A percentile compares a stretch with the other conserved stretches of the same genome.
These are phyloP conservation scores for Esox masquinongy DNA, from an alignment of 2,797 vertebrate genomes.

Conservation along the genomic window DNA sequence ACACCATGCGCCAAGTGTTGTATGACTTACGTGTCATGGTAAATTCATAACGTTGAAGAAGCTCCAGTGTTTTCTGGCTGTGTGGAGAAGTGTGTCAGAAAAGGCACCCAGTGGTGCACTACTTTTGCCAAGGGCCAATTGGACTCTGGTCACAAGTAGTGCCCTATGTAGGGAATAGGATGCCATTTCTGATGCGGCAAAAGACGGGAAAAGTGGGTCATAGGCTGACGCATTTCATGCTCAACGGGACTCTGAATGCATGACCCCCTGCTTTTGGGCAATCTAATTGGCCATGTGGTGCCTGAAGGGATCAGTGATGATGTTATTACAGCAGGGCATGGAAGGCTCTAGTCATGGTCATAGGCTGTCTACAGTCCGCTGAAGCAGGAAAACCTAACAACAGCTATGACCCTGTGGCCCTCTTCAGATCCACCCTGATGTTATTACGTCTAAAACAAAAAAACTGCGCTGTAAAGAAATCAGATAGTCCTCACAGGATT, in stretches of 20 bases:
- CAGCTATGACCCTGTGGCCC: too few species aligned
- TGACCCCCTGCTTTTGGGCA: not conserved
- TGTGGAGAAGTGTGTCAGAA: not conserved
- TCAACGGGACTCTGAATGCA: not conserved
- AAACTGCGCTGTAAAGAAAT: too few species aligned
- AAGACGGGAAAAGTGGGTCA: conserved; percentile 1
- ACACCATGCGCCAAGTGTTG: not conserved
- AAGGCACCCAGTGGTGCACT: not conserved
- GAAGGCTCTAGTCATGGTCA: too few species aligned
- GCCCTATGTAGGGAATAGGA: not conserved
- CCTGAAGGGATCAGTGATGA: not conserved
- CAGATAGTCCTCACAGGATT: too few species aligned
- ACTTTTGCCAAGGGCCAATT: not conserved
- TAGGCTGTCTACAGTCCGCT: too few species aligned
- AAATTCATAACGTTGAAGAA: not conserved
- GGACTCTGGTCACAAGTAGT: not conserved
- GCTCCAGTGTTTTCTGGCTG: not conserved
- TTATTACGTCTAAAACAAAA: too few species aligned
- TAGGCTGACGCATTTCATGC: not conserved
- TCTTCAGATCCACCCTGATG: too few species aligned
- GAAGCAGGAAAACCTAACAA: too few species aligned
- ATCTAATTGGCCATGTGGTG: conserved; percentile 1
- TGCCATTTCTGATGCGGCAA: not conserved
- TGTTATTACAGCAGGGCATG: not conserved
- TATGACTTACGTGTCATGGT: not conserved